Evolutionary conservation across 2,113 vertebrate species (phyloP).

Genomic region (Ranitomeya variabilis): DNA sequence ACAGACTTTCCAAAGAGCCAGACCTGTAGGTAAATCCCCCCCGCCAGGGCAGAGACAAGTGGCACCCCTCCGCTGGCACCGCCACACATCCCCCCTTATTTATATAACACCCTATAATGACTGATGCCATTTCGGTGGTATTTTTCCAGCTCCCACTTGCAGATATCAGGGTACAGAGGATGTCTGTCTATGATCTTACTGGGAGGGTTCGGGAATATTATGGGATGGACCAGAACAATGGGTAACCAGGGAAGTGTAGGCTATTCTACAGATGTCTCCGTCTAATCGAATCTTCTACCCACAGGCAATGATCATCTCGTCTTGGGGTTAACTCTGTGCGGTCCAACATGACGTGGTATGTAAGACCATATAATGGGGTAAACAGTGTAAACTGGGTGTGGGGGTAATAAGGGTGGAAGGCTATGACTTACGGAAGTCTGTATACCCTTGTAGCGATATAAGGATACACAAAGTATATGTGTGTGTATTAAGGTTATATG

Average conservation of each 20-base stretch:
- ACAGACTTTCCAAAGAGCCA: background rate
- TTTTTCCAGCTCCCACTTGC: background rate
- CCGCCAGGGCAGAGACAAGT: background rate
- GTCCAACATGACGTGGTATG: slow-evolving; percentile 54
- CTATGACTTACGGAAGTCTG: too few species aligned
- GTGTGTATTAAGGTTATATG: background rate
- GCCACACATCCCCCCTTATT: background rate
- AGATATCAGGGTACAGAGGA: background rate
- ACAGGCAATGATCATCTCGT: slow-evolving; percentile 46
- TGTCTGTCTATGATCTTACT: background rate
- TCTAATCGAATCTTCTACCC: background rate
- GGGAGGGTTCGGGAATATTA: background rate
- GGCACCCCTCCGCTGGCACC: background rate
- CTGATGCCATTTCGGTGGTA: background rate
- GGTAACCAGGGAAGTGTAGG: slow-evolving; percentile 27
- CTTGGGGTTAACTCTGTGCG: slow-evolving; percentile 35
- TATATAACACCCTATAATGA: background rate
- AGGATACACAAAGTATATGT: background rate
- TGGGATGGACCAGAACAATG: slow-evolving; percentile 16
- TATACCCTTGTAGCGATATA: background rate
- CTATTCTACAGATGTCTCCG: slow-evolving; percentile 5
- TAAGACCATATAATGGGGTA: background rate
- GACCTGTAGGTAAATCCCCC: background rate
- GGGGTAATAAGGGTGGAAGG: background rate
- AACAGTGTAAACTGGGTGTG: background rate